Evolutionary conservation across 2,113 vertebrate genomes (phyloP), one percentile per base, ranked within the genome.

Genomic region (Brienomyrus longianalis): DNA sequence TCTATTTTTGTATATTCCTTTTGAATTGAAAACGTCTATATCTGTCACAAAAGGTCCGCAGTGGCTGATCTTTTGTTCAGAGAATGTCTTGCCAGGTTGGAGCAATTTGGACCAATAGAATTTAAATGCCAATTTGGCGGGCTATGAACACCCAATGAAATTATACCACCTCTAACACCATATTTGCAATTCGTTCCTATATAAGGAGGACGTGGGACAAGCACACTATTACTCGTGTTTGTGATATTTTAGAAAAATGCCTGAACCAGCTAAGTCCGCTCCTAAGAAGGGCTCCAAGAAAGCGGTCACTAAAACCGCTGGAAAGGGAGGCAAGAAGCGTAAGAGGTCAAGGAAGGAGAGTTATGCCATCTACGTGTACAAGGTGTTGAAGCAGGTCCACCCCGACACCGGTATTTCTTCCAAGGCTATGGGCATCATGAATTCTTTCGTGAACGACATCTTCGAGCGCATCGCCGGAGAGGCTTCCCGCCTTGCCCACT

Each of bases 331-430:
- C 0, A 52, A 51, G 50, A 51, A 51, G 13, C 50, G 50, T 3
- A 51, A 51, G 50, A 45, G 43, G 43, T 45, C 43, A 2, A 45
- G 43, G 0, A 96, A 96, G 66, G 95, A 96, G 88, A 96, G 95
- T 27, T 95, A 95, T 8, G 94, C 94, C 0, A 94, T 95, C 45
- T 95, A 95, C 9, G 93, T 96, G 59, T 96, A 94, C 89, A 95
- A 95, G 86, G 94, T 96, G 56, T 89, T 96, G 83, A 96, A 96
- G 94, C 95, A 96, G 91, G 95, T 96, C 0, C 89, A 89, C 0
- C 89, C 80, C 5, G 80, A 89, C 43, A 83, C 89, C 1, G 89
- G 77, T 5, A 74, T 74, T 5, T 74, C 66, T 5, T 74, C 66
- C 66, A 74, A 74, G 70, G 70, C 70, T 39, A 77, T 50, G 48